phyloP scores from a whole-genome alignment of 2,113 vertebrate genomes.

The Ivindomyrus marchei region DNA sequence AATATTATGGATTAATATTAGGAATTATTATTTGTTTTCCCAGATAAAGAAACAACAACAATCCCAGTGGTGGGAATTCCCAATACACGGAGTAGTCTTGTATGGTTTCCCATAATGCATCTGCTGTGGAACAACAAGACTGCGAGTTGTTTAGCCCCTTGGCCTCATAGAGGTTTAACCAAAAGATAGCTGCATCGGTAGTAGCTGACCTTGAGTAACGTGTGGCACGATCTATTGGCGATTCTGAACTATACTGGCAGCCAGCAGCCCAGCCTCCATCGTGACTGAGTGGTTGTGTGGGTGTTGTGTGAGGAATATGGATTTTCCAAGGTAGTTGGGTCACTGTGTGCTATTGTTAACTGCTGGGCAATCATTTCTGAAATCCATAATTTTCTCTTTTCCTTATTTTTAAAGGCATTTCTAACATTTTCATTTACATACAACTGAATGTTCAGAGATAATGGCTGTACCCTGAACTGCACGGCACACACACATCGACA shows the following conservation, averaged over 20 bases:
- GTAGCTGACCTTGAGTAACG: not conserved
- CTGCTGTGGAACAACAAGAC: not conserved
- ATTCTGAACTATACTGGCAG: not conserved
- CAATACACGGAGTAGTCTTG: not conserved
- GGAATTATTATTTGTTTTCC: not conserved
- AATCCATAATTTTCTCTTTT: not conserved
- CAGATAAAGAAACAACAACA: not conserved
- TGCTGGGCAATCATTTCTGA: not conserved
- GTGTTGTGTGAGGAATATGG: not conserved
- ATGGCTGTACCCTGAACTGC: not conserved
- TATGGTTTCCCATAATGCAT: not conserved
- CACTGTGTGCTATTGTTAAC: not conserved
- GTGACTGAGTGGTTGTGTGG: not conserved
- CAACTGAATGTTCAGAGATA: not conserved
- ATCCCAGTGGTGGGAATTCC: not conserved
- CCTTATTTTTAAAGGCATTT: not conserved
- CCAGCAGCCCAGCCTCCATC: not conserved
- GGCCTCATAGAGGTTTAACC: not conserved
- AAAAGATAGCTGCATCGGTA: not conserved
- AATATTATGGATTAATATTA: not conserved
- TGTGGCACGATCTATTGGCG: not conserved
- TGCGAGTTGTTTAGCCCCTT: not conserved
- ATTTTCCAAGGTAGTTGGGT: not conserved
- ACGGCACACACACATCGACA: not conserved
- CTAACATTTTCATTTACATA: not conserved